Base-by-base conservation (phyloP, 1,140 invertebrate genomes). In the Glossosoma conforme region DNA sequence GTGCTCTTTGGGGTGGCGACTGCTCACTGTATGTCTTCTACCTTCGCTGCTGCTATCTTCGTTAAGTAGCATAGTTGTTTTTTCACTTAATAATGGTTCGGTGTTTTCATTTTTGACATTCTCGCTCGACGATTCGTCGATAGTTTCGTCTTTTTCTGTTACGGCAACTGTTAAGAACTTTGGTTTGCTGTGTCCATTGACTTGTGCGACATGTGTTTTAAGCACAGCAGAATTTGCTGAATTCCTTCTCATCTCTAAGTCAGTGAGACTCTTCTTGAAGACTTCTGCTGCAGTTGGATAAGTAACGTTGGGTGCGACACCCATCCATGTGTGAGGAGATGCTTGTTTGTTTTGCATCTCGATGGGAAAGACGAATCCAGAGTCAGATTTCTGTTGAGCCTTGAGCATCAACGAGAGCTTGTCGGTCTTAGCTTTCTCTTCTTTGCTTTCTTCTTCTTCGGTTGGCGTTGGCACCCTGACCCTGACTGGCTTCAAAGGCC, bases 231-330 rank as follows among this genome's bases (percentile, higher is more conserved):
- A 70, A 41, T 35, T 54, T 4, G 56, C 50, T 1, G 70, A 68
- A 8, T 71, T 74, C 4, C 68, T 67, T 41, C 72, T 60, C 24
- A 76, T 67, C 50, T 72, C 75, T 13, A 85, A 67, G 62, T 82
- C 78, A 15, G 79, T 78, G 42, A 68, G 77, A 61, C 79, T 82
- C 43, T 78, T 76, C 52, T 79, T 72, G 21, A 85, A 76, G 9
- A 84, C 76, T 69, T 90, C 83, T 17, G 82, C 81, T 0, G 86
- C 84, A 0, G 84, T 88, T 1, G 85, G 85, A 52, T 89, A 88
- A 22, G 80, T 78, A 6, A 81, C 77, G 58, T 89, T 89, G 58
- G 83, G 84, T 43, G 85, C 82, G 0, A 83, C 83, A 3, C 78
- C 78, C 71, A 80, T 76, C 77, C 84, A 72, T 54, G 76, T 75